Evolutionary conservation across 35 echinoderm and acorn worm genomes (phyloP).

Genomic region (Patiria miniata): DNA sequence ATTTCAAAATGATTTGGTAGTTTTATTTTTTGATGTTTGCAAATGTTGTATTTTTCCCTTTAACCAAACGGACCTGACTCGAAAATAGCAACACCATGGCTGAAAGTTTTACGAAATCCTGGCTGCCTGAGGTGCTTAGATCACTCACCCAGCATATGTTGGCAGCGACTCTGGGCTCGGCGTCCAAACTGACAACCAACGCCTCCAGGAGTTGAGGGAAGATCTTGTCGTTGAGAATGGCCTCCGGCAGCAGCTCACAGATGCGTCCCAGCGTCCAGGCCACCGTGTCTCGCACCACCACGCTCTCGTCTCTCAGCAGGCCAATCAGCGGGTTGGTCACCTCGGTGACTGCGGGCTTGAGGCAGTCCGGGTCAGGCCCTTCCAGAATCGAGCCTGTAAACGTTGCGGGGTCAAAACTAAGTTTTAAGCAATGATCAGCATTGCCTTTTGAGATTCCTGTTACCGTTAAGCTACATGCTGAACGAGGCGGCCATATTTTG

Average conservation of each 20-base stretch:
- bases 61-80: no score
- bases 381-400: conserved; percentile 89
- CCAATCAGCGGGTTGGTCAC: conserved; percentile 70
- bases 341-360: conserved; percentile 76
- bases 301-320: conserved; percentile 64
- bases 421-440: no score
- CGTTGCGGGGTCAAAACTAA: not conserved
- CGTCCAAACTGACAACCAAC: conserved; percentile 57
- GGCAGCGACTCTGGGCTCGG: conserved; percentile 90
- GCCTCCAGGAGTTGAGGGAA: conserved; percentile 61
- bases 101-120: no score
- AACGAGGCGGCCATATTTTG: no score
- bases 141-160: conserved; percentile 99
- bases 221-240: conserved; percentile 62
- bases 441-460: not conserved
- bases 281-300: conserved; percentile 86
- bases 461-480: no score
- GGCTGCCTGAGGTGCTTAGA: no score
- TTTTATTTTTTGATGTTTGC: no score
- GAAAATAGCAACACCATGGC: no score
- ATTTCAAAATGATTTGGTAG: no score
- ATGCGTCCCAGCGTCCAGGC: conserved; percentile 95
- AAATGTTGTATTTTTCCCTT: no score
- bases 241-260: conserved; percentile 90
- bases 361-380: conserved; percentile 66